Evolutionary conservation across 2,113 vertebrate genomes (phyloP).

Genomic region (Harpagus bidentatus): DNA sequence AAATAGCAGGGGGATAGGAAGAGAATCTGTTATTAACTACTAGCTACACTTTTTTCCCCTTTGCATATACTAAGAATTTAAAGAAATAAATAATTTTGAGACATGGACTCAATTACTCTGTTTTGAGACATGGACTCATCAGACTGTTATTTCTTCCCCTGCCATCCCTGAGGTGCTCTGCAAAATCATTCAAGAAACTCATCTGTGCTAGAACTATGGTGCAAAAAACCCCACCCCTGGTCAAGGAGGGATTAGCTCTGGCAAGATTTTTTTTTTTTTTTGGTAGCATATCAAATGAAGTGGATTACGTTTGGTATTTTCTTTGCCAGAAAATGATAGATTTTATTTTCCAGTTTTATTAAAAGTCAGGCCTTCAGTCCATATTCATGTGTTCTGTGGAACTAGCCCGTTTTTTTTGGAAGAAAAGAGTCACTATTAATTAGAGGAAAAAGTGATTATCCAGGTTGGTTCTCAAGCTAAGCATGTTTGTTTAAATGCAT

Average conservation of each 20-base stretch:
- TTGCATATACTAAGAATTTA: not conserved
- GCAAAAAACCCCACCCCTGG: rapidly evolving
- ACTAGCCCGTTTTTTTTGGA: not conserved
- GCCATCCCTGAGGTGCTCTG: not conserved
- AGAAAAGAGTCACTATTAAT: not conserved
- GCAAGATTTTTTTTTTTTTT: not conserved
- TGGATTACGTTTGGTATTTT: not conserved
- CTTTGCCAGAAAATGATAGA: not conserved
- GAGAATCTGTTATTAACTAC: not conserved
- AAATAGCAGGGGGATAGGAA: not conserved
- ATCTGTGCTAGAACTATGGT: not conserved
- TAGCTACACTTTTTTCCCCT: not conserved
- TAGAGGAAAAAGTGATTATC: not conserved
- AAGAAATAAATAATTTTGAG: not conserved
- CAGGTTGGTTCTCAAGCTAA: not conserved
- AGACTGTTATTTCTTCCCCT: not conserved
- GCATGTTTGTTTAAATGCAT: not conserved
- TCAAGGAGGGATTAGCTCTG: not conserved
- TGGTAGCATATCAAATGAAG: not conserved
- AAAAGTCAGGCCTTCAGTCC: not conserved
- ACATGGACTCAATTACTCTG: not conserved
- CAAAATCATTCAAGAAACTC: not conserved
- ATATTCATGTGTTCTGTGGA: not conserved
- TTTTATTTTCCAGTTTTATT: not conserved
- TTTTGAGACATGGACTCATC: not conserved